Evolutionary conservation across 1,140 invertebrate genomes (phyloP).

Genomic region (Tetragonula clypearis): DNA sequence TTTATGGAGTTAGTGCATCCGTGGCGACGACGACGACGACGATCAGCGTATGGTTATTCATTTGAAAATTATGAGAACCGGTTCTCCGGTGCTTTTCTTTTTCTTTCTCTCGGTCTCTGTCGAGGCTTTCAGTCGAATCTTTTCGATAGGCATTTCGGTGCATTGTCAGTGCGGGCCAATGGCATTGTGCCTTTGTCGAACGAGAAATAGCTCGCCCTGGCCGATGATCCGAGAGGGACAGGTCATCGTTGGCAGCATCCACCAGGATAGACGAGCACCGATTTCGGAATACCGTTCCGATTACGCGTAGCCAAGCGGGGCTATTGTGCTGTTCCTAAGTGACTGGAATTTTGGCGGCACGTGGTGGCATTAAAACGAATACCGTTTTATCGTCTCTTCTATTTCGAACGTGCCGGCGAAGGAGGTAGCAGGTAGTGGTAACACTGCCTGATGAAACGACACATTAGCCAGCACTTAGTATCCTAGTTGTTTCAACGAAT

Average conservation of each 20-base stretch:
- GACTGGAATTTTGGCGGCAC: constrained; percentile 23
- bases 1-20: background rate
- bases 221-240: constrained; percentile 17
- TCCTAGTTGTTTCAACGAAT: background rate
- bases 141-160: constrained; percentile 18
- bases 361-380: background rate
- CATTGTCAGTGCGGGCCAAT: constrained; percentile 51
- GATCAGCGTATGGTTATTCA: constrained; percentile 37
- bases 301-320: constrained; percentile 38
- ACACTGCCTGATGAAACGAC: background rate
- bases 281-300: constrained; percentile 32
- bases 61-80: constrained; percentile 64
- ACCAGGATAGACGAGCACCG: background rate
- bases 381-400: background rate
- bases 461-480: background rate
- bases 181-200: constrained; percentile 53
- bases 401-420: background rate
- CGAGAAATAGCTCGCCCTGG: constrained; percentile 39
- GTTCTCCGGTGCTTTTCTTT: constrained; percentile 43
- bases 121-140: constrained; percentile 53
- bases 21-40: background rate
- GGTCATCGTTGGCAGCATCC: constrained; percentile 47
- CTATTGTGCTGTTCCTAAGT: background rate
- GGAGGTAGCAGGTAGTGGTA: too few species aligned
- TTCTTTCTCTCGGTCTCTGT: background rate